These are phyloP conservation scores for Calosoma granatense DNA, from an alignment of 1,140 invertebrate genomes.

Conservation along the genomic window DNA sequence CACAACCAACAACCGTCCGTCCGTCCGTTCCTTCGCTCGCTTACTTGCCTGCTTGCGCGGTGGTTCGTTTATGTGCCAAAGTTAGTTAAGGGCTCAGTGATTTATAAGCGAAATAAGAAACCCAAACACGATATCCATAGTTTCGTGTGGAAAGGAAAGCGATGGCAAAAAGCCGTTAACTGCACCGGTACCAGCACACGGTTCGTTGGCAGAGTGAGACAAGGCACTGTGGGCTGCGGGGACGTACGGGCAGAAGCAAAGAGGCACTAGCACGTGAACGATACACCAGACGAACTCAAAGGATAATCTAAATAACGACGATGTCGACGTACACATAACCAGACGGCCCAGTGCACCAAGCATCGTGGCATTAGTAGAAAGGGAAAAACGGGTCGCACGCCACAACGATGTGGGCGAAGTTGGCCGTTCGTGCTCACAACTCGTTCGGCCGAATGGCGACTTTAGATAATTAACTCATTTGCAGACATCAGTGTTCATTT, in stretches of 20 bases:
- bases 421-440: background rate
- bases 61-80: background rate
- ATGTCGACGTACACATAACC: background rate
- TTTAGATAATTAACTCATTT: constrained; percentile 33
- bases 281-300: background rate
- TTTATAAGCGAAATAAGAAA: constrained; percentile 20
- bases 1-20: too few relatives aligned
- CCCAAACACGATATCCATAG: constrained; percentile 1
- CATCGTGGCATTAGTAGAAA: background rate
- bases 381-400: background rate
- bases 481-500: constrained; percentile 27
- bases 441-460: constrained; percentile 4
- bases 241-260: background rate
- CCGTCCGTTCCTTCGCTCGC: background rate
- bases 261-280: background rate
- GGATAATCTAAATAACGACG: background rate
- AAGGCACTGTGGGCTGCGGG: background rate
- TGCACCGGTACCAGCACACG: background rate
- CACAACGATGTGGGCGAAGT: constrained; percentile 4
- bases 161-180: background rate
- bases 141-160: background rate
- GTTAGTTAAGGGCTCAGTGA: constrained; percentile 11
- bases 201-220: background rate
- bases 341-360: background rate
- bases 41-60: background rate